Percentiles rank a stretch among this genome's conserved stretches.
Conservation (phyloP, 1,140 invertebrate species). For the Diprion similis region DNA sequence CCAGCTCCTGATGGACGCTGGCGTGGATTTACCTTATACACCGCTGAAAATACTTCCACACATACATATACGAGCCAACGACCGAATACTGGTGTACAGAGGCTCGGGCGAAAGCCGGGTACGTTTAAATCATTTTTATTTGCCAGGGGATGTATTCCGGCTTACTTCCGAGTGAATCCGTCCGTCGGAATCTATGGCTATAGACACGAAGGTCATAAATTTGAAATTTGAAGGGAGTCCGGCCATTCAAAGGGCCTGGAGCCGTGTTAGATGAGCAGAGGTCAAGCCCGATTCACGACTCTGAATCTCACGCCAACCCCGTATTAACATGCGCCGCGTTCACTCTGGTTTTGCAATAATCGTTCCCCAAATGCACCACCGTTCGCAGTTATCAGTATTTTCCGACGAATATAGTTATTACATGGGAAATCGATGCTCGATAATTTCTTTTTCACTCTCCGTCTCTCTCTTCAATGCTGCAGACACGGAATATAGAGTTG, state of each 20-base stretch:
- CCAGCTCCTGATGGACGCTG: neutral
- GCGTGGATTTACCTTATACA: neutral
- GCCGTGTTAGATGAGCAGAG: neutral
- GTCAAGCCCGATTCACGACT: neutral
- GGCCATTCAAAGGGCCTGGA: neutral
- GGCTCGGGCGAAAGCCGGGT: neutral
- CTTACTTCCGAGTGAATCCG: slow-evolving; percentile 5
- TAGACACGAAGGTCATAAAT: neutral
- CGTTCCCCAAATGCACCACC: too few species aligned
- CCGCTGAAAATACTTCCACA: neutral
- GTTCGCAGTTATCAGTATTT: too few species aligned
- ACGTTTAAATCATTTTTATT: slow-evolving; percentile 8
- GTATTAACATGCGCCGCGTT: too few species aligned
- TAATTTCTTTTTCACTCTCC: too few species aligned
- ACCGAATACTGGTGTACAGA: neutral
- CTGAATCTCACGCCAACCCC: neutral
- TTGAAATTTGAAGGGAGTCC: neutral
- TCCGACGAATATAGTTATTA: too few species aligned
- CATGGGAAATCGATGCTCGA: too few species aligned
- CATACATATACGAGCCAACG: neutral
- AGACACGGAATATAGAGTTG: too few species aligned
- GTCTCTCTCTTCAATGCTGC: too few species aligned
- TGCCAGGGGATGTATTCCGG: neutral
- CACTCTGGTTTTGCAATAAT: too few species aligned
- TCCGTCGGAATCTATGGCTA: neutral